A percentile compares a stretch with the other conserved stretches of the same genome.
Conservation (phyloP, 2,113 vertebrate species). For the Myiozetetes cayanensis region DNA sequence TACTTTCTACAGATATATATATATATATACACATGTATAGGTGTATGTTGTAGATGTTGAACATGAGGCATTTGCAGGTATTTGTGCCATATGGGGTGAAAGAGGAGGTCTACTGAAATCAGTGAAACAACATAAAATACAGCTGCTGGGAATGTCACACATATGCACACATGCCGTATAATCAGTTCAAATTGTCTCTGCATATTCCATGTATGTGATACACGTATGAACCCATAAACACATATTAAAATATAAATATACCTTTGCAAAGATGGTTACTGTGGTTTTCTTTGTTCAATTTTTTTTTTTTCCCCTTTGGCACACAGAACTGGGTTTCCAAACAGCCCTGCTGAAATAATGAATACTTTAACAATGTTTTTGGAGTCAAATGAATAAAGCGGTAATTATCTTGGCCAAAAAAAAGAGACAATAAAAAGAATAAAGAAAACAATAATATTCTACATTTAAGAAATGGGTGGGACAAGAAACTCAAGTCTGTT, state of each 20-base stretch:
- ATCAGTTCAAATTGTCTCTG: background rate
- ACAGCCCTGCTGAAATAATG: constrained; percentile 67
- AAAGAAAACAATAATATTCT: constrained; percentile 37
- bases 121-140: background rate
- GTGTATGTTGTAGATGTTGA: background rate
- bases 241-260: background rate
- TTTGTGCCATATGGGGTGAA: background rate
- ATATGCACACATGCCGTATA: background rate
- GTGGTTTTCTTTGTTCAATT: constrained; percentile 23
- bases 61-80: background rate
- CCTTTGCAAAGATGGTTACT: constrained; percentile 17
- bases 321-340: constrained; percentile 57
- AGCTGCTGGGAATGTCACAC: background rate
- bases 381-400: constrained; percentile 46
- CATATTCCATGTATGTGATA: background rate
- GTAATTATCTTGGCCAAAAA: constrained; percentile 53
- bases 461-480: constrained; percentile 40
- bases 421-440: constrained; percentile 29
- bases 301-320: background rate
- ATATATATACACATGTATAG: fast-evolving
- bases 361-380: constrained; percentile 61
- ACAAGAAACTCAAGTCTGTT: constrained; percentile 35
- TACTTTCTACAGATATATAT: background rate
- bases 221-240: background rate
- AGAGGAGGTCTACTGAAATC: background rate